These are phyloP conservation scores for Pogoniulus pusillus DNA, from an alignment of 2,797 vertebrate genomes.

Conservation along the genomic window DNA sequence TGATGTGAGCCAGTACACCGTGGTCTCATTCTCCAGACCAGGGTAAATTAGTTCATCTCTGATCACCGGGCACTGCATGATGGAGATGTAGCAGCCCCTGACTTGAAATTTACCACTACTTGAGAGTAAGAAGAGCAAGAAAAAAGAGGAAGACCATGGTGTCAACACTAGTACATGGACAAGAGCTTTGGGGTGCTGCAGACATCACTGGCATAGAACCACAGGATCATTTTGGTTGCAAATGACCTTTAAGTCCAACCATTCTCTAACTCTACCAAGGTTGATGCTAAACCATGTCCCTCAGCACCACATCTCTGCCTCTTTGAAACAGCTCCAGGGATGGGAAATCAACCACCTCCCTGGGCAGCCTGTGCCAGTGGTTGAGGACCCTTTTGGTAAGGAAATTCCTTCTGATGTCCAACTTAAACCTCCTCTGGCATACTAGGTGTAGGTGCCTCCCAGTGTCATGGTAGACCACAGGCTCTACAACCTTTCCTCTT, in stretches of 20 bases:
- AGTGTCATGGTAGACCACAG: background rate
- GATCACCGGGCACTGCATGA: background rate
- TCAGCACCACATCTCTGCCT: no score
- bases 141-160: background rate
- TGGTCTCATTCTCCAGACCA: background rate
- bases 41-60: background rate
- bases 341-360: no score
- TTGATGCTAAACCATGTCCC: no score
- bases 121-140: background rate
- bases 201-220: background rate
- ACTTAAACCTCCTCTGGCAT: background rate
- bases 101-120: background rate
- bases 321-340: no score
- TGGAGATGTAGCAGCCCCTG: background rate
- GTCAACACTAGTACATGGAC: background rate
- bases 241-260: no score
- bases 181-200: background rate
- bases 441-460: background rate
- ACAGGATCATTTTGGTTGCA: no score
- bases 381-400: no score
- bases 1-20: background rate
- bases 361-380: no score
- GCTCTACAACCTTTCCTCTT: background rate
- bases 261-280: no score
- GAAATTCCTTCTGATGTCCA: no score